Conservation (phyloP, 2,113 vertebrate genomes). For the Litocranius walleri region DNA sequence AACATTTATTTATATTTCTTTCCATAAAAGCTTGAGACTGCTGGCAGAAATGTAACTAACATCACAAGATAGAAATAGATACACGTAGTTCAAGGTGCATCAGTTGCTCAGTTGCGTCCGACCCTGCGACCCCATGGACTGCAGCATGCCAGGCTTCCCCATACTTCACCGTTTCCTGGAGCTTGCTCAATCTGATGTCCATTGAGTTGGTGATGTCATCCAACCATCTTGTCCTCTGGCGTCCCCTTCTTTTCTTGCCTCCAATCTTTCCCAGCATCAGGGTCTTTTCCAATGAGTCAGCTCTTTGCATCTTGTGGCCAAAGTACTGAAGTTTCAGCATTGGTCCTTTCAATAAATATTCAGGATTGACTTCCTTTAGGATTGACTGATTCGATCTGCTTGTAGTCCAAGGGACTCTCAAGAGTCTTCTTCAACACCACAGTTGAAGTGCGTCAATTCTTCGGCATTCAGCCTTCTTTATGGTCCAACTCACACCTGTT, state of each 20-base stretch:
- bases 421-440: background rate
- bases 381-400: background rate
- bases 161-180: background rate
- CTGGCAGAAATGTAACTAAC: conserved; percentile 20
- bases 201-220: background rate
- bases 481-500: background rate
- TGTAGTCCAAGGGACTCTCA: background rate
- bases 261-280: background rate
- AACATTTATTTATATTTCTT: conserved; percentile 27
- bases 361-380: background rate
- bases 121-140: background rate
- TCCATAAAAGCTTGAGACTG: background rate
- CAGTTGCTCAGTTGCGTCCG: fast-evolving
- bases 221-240: background rate
- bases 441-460: background rate
- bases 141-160: background rate
- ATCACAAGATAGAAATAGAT: conserved; percentile 16
- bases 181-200: background rate
- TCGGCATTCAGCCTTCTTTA: background rate
- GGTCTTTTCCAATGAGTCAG: background rate
- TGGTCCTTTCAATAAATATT: background rate
- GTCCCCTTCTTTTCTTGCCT: background rate
- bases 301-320: background rate
- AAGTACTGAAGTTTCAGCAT: background rate
- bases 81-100: background rate